Percentiles rank a stretch among this genome's conserved stretches.
Conservation (phyloP, 2,888 invertebrate species). For the Syrista parreyssii region DNA sequence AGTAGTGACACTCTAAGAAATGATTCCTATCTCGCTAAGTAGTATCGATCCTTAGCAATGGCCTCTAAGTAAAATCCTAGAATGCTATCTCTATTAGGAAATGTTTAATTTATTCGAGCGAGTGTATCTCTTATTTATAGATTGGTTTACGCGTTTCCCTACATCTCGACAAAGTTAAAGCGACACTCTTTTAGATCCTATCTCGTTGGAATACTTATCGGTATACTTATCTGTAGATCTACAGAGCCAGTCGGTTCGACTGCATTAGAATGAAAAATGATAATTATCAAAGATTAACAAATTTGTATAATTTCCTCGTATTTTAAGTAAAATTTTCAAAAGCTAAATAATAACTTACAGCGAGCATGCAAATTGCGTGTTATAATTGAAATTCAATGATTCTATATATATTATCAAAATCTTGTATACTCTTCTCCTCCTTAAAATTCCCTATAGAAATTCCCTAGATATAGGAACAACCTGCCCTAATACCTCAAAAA, state of each 20-base stretch:
- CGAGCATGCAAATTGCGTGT: not conserved
- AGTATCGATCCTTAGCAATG: not conserved
- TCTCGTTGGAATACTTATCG: not conserved
- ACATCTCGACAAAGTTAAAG: not conserved
- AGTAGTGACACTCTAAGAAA: not conserved
- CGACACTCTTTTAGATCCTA: not conserved
- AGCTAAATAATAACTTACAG: not conserved
- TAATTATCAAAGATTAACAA: not conserved
- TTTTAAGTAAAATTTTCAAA: not conserved
- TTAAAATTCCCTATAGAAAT: not conserved
- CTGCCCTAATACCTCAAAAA: not conserved
- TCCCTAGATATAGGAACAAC: not conserved
- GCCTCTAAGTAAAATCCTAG: not conserved
- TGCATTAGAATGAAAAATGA: not conserved
- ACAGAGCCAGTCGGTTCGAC: not conserved
- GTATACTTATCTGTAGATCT: not conserved
- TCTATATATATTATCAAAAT: not conserved
- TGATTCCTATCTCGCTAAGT: not conserved
- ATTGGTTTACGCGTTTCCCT: not conserved
- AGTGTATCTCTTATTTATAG: not conserved
- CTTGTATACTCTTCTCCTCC: not conserved
- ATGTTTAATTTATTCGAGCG: slow-evolving; percentile 9
- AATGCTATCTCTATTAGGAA: slow-evolving; percentile 4
- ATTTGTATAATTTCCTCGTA: not conserved
- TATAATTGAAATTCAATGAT: not conserved